Evolutionary conservation across 2,113 vertebrate genomes (phyloP).

Genomic region (Oncorhynchus nerka): DNA sequence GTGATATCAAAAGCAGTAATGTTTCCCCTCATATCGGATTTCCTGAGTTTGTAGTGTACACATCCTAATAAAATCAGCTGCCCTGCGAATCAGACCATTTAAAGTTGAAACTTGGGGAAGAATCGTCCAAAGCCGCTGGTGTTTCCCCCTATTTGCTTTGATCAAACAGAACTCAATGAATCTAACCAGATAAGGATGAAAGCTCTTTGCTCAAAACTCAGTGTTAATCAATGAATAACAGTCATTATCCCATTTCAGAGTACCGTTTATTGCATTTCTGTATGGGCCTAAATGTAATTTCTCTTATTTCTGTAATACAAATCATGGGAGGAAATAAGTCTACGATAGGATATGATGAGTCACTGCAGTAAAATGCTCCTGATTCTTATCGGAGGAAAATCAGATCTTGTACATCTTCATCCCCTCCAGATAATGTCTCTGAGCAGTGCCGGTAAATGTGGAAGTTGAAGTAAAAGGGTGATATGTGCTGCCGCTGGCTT

Average conservation of each 20-base stretch:
- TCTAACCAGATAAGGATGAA: slow-evolving; percentile 7
- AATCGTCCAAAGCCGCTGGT: slow-evolving; percentile 12
- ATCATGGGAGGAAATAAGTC: slow-evolving; percentile 51
- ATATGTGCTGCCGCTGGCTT: slow-evolving; percentile 5
- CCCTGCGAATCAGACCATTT: slow-evolving; percentile 57
- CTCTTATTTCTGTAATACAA: slow-evolving; percentile 54
- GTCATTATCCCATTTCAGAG: slow-evolving; percentile 61
- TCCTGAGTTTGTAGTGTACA: slow-evolving; percentile 41
- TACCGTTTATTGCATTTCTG: slow-evolving; percentile 65
- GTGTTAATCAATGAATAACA: slow-evolving; percentile 56
- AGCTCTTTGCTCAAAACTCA: slow-evolving; percentile 43
- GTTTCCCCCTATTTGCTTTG: slow-evolving; percentile 20
- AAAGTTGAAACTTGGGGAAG: slow-evolving; percentile 21
- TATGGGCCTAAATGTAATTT: slow-evolving; percentile 65
- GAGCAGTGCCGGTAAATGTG: slow-evolving; percentile 64
- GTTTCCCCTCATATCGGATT: slow-evolving; percentile 42
- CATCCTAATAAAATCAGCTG: slow-evolving; percentile 41
- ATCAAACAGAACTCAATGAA: slow-evolving; percentile 50
- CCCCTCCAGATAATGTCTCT: slow-evolving; percentile 44
- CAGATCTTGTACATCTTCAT: slow-evolving; percentile 19
- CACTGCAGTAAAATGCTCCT: slow-evolving; percentile 57
- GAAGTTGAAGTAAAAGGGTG: slow-evolving; percentile 2
- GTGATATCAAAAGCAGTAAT: slow-evolving; percentile 20
- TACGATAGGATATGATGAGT: slow-evolving; percentile 48
- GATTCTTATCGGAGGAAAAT: slow-evolving; percentile 66